Evolutionary conservation across 2,888 invertebrate genomes (phyloP).

Genomic region (Isotomurus palustris): DNA sequence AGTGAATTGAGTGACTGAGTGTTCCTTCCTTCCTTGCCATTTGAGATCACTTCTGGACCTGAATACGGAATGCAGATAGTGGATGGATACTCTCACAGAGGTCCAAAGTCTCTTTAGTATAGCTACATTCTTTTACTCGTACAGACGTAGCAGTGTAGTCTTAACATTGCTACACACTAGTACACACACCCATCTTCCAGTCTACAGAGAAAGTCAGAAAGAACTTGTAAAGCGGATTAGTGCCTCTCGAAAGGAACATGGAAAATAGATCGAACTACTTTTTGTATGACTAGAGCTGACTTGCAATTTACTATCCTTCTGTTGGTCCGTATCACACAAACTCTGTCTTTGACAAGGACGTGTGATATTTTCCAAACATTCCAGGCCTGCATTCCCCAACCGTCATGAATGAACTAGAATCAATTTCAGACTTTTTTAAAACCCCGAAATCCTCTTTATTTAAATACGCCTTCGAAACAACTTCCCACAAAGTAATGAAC

Average conservation of each 20-base stretch:
- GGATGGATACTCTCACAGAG: neutral
- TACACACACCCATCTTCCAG: neutral
- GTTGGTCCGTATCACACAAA: too few species aligned
- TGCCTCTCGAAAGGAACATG: conserved; percentile 27
- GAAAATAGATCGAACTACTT: conserved; percentile 30
- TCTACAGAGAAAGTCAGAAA: conserved; percentile 24
- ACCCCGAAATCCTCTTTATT: too few species aligned
- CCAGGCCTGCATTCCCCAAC: too few species aligned
- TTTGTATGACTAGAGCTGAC: too few species aligned
- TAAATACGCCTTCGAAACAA: too few species aligned
- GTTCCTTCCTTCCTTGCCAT: conserved; percentile 1
- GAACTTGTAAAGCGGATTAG: conserved; percentile 33
- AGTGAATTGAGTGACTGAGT: conserved; percentile 1
- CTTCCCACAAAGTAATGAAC: too few species aligned
- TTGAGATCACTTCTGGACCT: neutral
- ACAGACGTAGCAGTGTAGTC: neutral
- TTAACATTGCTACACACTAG: neutral
- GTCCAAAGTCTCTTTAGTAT: neutral
- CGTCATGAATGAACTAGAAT: too few species aligned
- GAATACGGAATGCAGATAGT: neutral
- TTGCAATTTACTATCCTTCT: too few species aligned
- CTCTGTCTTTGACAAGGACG: too few species aligned
- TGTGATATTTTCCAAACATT: too few species aligned
- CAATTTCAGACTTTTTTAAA: too few species aligned
- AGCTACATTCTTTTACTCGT: neutral